A percentile compares a stretch with the other conserved stretches of the same genome.
Evolutionary conservation across 1,140 invertebrate genomes (phyloP).

Genomic region (Leucophenga varia): DNA sequence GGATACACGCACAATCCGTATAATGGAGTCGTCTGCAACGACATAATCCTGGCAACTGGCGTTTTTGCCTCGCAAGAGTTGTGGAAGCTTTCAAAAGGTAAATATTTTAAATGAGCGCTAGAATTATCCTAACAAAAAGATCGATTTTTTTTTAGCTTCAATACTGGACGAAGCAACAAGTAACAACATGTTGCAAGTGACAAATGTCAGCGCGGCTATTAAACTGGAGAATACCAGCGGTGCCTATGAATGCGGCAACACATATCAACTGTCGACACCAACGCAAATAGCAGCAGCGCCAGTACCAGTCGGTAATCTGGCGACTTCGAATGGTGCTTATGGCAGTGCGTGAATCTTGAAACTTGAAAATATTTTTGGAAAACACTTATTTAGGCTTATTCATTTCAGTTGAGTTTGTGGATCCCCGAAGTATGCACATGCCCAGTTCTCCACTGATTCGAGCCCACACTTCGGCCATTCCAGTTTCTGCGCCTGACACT

Average conservation of each 20-base stretch:
- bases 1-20: conserved; percentile 95
- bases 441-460: conserved; percentile 33
- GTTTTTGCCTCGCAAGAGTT: conserved; percentile 98
- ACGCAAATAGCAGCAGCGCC: too few relatives aligned
- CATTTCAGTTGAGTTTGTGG: conserved; percentile 45
- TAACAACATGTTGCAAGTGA: conserved; percentile 66
- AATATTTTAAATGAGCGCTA: conserved; percentile 13
- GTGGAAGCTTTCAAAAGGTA: conserved; percentile 95
- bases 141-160: conserved; percentile 68
- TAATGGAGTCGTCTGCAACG: conserved; percentile 96
- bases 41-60: conserved; percentile 96
- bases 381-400: too few relatives aligned
- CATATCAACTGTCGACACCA: conserved; percentile 78
- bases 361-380: too few relatives aligned
- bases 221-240: conserved; percentile 80
- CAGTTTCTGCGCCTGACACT: neutral
- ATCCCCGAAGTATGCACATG: conserved; percentile 45
- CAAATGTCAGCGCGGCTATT: conserved; percentile 78
- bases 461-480: conserved; percentile 11
- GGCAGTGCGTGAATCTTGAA: conserved; percentile 61
- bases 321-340: conserved; percentile 57
- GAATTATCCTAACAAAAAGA: conserved; percentile 38
- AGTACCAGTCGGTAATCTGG: conserved; percentile 19
- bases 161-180: conserved; percentile 88
- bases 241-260: conserved; percentile 88